Evolutionary conservation across 2,797 vertebrate genomes (phyloP), one percentile per base, ranked within the genome.

Genomic region (Thunnus albacares): DNA sequence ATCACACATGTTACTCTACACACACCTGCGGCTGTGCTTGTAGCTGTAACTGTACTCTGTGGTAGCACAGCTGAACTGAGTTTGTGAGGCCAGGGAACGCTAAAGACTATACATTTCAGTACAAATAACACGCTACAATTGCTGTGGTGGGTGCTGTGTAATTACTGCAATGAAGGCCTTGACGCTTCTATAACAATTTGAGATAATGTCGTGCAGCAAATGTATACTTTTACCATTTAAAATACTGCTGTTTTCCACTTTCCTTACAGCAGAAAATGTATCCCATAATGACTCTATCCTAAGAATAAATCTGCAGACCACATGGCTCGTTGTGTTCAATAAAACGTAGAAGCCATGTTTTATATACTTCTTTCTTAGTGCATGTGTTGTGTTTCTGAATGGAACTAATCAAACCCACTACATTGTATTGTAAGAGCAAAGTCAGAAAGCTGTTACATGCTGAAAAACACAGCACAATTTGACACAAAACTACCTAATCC

Each of bases 11-110:
- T 89, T 89, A 75, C 79, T 82, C 84, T 75, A 86, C 88, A 80
- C 72, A 81, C 90, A 94, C 93, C 94, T 92, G 92, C 92, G 87
- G 93, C 92, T 90, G 87, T 30, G 93, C 93, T 94, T 1, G 75
- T 82, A 93, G 93, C 90, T 82, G 72, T 80, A 62, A 84, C 77
- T 79, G 84, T 71, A 72, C 80, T 81, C 1, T 33, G 5, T 35
- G 71, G 70, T 45, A 60, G 55, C 59, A 76, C 7, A 45, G 85
- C 83, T 78, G 80, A 86, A 80, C 79, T 59, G 68, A 47, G 80
- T 47, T 56, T 53, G 7, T 35, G 33, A 79, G 76, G 74, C 67
- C 77, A 51, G 55, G 62, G 22, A 82, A 43, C 13, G 1, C 68
- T 79, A 51, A 85, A 90, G 52, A 88, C 66, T 28, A 24, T 69